These are phyloP conservation scores for Cisticola juncidis DNA, from an alignment of 2,113 vertebrate species.

Conservation along the genomic window DNA sequence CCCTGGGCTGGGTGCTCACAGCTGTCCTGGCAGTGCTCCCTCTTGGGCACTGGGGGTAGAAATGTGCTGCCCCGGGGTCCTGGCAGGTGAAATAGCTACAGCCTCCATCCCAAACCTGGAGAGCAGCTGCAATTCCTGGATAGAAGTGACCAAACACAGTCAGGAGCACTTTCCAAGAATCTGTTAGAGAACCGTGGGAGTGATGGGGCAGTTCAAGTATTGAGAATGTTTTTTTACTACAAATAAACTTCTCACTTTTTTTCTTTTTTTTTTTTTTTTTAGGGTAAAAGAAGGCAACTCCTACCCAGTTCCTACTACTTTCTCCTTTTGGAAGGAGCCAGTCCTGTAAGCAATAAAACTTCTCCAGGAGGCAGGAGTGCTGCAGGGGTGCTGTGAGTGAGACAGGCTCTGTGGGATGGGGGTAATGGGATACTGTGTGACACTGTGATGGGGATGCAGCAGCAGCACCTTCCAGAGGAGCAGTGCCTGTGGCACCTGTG, in stretches of 20 bases:
- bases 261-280: background rate
- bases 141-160: background rate
- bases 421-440: background rate
- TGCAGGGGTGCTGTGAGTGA: background rate
- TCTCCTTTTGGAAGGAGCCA: background rate
- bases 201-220: background rate
- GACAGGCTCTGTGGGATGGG: fast-evolving
- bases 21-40: fast-evolving
- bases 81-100: fast-evolving
- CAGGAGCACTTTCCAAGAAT: background rate
- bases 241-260: background rate
- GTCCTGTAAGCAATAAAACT: background rate
- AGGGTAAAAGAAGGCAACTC: background rate
- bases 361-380: background rate
- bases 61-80: background rate
- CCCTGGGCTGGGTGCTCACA: fast-evolving
- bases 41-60: background rate
- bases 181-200: background rate
- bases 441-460: background rate
- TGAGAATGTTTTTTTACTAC: background rate
- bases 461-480: background rate
- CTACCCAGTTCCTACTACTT: background rate
- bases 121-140: background rate
- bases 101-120: background rate
- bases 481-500: background rate